Base-by-base conservation (phyloP, 2,113 vertebrate species). In the Saccopteryx leptura region DNA sequence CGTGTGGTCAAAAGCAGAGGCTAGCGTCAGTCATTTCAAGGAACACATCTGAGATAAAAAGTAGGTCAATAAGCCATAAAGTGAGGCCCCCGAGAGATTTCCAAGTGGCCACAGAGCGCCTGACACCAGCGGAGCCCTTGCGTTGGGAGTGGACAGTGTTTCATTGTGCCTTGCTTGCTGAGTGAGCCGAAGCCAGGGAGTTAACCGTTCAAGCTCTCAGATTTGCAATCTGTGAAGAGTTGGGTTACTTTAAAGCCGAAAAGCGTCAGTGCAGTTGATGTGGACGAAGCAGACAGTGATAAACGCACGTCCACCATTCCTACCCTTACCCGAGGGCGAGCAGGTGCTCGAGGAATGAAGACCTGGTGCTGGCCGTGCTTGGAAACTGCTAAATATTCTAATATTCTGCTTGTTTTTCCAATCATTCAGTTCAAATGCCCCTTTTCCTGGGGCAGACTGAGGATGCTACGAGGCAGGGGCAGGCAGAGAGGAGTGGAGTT, bases 391-490 rank as follows among this genome's bases (percentile, higher is more conserved):
- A 58, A 98, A 98, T 95, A 97, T 95, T 97, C 94, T 90, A 98
- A 98, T 95, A 97, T 95, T 97, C 94, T 90, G 97, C 90, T 97
- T 96, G 94, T 98, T 98, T 98, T 98, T 97, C 91, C 90, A 98
- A 90, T 98, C 98, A 98, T 98, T 98, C 98, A 97, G 97, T 98
- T 98, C 96, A 96, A 97, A 98, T 97, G 95, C 84, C 88, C 5
- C 28, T 21, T 96, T 96, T 95, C 86, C 72, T 95, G 95, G 97
- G 91, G 50, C 97, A 56, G 90, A 72, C 85, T 97, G 78, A 97
- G 93, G 98, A 97, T 94, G 94, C 93, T 90, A 86, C 84, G 96
- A 96, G 95, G 96, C 97, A 95, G 84, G 94, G 81, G 87, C 66
- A 93, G 92, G 83, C 91, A 98, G 96, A 96, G 95, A 97, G 96